Base-by-base conservation (phyloP, 2,888 invertebrate species). In the Aphidoletes aphidimyza region DNA sequence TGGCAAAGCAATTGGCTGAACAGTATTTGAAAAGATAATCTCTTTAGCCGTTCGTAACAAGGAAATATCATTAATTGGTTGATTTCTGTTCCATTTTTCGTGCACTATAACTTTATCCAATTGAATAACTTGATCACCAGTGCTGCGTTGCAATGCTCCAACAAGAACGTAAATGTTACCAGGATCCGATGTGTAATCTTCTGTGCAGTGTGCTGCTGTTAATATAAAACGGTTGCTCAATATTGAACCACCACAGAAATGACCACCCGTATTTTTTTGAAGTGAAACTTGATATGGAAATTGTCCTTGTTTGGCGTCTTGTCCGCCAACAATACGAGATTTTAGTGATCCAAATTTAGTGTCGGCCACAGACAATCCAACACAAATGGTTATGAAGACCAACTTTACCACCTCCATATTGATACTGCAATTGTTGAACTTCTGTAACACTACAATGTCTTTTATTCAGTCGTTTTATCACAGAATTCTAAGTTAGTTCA, bases 1-100 rank as follows among this genome's bases (percentile, higher is more conserved):
- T 81, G 81, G 81, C 81, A 81, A 81, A n/a, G 37, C 81, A n/a
- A 81, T 81, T 81, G 81, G 81, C 37, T 81, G 81, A 81, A 81
- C 37, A 2, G n/a, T 0, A n/a, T 81, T 11, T 0, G 37, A 8
- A 22, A 37, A 81, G 22, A 81, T 22, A 17, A 81, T 81, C n/a
- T 81, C 6, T 81, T 81, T 8, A 11, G 37, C 81, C 1, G 81
- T 37, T 19, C 22, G 81, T 39, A 81, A 81, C 81, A 81, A 37
- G n/a, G 81, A 81, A 11, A 81, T 81, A 37, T 81, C 81, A 37
- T 81, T 81, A 1, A n/a, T 6, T 14, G 17, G 0, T 78, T 6
- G 34, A 2, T 9, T 1, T 34, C 0, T 8, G 37, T 37, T 30
- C n/a, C 6, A 81, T 37, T 81, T n/a, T 81, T 81, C 1, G 11